These are phyloP conservation scores for Centroberyx gerrardi DNA, from an alignment of 2,797 vertebrate genomes.

Conservation along the genomic window DNA sequence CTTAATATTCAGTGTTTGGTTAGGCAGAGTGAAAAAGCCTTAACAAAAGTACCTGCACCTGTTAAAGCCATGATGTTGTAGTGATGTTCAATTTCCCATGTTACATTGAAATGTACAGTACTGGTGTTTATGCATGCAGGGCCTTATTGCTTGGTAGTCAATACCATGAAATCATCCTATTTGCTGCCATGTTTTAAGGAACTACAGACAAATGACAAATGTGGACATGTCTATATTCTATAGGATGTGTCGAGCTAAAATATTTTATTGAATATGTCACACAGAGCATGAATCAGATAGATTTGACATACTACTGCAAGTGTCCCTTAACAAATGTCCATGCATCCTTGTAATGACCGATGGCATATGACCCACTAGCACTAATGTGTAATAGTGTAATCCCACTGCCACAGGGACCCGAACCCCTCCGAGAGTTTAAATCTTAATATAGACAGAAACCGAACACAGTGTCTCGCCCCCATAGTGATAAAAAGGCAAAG, in stretches of 20 bases:
- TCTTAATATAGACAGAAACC: neutral
- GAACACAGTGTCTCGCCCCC: neutral
- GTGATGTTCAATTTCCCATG: too few species aligned
- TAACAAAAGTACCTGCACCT: neutral
- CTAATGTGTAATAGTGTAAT: neutral
- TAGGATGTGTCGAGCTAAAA: too few species aligned
- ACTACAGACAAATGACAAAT: neutral
- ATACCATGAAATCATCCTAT: neutral
- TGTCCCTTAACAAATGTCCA: too few species aligned
- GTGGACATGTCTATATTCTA: too few species aligned
- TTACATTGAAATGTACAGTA: too few species aligned
- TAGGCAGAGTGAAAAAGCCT: neutral
- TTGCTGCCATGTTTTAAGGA: neutral
- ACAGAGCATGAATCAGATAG: too few species aligned
- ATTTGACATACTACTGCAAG: too few species aligned
- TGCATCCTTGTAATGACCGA: neutral
- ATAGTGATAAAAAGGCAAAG: constrained; percentile 5
- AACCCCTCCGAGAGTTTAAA: constrained; percentile 1
- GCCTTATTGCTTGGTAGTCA: neutral
- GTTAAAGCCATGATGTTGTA: too few species aligned
- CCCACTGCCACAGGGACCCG: neutral
- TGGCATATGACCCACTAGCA: neutral
- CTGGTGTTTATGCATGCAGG: too few species aligned
- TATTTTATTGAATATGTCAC: too few species aligned
- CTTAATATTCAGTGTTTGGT: neutral